These are phyloP conservation scores for Scalopus aquaticus DNA, from an alignment of 2,113 vertebrate species.

Conservation along the genomic window DNA sequence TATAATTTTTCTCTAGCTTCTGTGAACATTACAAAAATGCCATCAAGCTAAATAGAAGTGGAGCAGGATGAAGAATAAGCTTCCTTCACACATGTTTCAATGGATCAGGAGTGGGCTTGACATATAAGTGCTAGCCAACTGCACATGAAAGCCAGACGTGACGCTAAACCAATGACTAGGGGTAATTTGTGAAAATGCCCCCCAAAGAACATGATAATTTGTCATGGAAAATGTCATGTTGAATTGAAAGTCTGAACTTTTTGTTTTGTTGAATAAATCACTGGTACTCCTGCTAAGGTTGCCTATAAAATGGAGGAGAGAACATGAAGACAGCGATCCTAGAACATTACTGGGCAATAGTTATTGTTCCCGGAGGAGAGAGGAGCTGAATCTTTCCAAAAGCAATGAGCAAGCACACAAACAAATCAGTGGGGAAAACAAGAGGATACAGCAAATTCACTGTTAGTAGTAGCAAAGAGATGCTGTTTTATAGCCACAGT, in stretches of 20 bases:
- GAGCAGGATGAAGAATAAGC: constrained; percentile 68
- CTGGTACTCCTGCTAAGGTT: background rate
- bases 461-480: constrained; percentile 47
- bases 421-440: constrained; percentile 42
- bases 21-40: constrained; percentile 63
- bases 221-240: background rate
- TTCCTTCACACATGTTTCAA: constrained; percentile 66
- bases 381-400: constrained; percentile 64
- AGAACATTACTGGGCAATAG: constrained; percentile 31
- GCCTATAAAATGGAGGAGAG: background rate
- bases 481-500: constrained; percentile 67
- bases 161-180: background rate
- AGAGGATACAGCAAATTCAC: background rate
- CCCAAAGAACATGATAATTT: background rate
- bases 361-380: constrained; percentile 42
- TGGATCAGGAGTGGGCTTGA: constrained; percentile 56
- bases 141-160: constrained; percentile 9
- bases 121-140: constrained; percentile 57
- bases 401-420: constrained; percentile 39
- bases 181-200: constrained; percentile 35
- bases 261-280: constrained; percentile 39
- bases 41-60: constrained; percentile 55
- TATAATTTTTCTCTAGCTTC: constrained; percentile 40
- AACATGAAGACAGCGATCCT: background rate
- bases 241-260: background rate